These are phyloP conservation scores for Pocillopora damicornis DNA, from an alignment of 64 coral and sea anemone genomes.

Conservation along the genomic window DNA sequence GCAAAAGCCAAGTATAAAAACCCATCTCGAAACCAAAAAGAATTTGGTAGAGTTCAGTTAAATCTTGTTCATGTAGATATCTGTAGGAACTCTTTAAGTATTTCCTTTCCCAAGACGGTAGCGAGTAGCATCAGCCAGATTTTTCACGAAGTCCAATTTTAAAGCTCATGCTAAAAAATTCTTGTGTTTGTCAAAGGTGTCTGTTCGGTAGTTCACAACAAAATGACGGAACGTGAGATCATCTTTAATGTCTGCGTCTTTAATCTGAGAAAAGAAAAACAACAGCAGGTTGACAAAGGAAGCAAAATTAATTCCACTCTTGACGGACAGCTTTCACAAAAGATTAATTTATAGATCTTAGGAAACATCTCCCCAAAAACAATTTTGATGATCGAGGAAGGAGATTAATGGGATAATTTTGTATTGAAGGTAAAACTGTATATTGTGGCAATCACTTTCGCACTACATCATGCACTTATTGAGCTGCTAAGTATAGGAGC, in stretches of 20 bases:
- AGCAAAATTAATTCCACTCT: neutral
- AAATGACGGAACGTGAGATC: constrained; percentile 3
- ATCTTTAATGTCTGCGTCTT: neutral
- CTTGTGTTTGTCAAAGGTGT: neutral
- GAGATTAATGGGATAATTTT: neutral
- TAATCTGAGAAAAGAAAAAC: constrained; percentile 12
- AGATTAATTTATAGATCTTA: neutral
- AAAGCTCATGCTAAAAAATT: neutral
- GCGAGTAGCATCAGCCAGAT: neutral
- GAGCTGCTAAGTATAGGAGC: too few relatives aligned
- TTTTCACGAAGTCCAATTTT: neutral
- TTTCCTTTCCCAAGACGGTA: neutral
- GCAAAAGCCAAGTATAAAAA: neutral
- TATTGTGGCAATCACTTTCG: neutral
- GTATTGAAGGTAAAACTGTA: neutral
- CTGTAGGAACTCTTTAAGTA: neutral
- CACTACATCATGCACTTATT: too few relatives aligned
- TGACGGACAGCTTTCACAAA: neutral
- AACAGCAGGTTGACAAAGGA: neutral
- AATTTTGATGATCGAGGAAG: neutral
- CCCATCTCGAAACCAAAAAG: neutral
- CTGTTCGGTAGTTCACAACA: neutral
- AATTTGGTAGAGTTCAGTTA: neutral
- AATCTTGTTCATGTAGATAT: neutral
- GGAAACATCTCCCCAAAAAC: neutral